These are phyloP conservation scores for Scaptomyza caliginosa DNA, from an alignment of 2,888 invertebrate genomes.

Conservation along the genomic window DNA sequence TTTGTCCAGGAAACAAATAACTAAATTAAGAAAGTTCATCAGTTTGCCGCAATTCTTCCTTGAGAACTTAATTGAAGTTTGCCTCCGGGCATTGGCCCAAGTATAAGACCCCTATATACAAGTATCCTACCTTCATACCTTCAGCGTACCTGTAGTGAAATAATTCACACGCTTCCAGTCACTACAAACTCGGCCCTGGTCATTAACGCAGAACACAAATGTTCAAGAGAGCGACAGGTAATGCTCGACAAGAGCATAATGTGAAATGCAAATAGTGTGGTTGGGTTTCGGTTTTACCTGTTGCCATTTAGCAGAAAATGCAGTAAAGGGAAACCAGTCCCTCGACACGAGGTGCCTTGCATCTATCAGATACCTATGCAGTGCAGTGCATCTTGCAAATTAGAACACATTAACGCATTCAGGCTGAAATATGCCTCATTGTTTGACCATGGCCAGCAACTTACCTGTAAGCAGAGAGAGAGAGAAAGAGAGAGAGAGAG, in stretches of 20 bases:
- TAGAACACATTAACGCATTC: constrained; percentile 72
- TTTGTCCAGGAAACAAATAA: constrained; percentile 22
- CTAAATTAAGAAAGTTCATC: constrained; percentile 46
- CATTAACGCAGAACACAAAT: constrained; percentile 35
- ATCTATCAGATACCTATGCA: constrained; percentile 5
- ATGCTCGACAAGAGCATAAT: constrained; percentile 48
- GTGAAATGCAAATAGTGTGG: constrained; percentile 67
- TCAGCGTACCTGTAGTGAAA: constrained; percentile 2
- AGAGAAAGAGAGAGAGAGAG: constrained; percentile 7
- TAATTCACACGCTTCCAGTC: constrained; percentile 62
- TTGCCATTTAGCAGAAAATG: constrained; percentile 41
- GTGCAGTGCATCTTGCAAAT: constrained; percentile 53
- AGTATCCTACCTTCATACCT: not conserved
- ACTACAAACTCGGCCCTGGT: constrained; percentile 14
- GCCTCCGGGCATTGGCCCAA: constrained; percentile 23
- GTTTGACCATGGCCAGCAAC: constrained; percentile 33
- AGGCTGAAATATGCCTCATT: constrained; percentile 47
- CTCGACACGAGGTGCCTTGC: not conserved
- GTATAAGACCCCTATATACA: not conserved
- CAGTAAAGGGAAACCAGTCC: not conserved
- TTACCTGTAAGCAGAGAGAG: constrained; percentile 60
- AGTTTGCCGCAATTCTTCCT: constrained; percentile 25
- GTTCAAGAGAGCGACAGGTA: not conserved
- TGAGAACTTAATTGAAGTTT: constrained; percentile 49
- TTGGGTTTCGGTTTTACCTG: constrained; percentile 65